Conservation (phyloP, 2,113 vertebrate species). For the Chascanopsetta lugubris region DNA sequence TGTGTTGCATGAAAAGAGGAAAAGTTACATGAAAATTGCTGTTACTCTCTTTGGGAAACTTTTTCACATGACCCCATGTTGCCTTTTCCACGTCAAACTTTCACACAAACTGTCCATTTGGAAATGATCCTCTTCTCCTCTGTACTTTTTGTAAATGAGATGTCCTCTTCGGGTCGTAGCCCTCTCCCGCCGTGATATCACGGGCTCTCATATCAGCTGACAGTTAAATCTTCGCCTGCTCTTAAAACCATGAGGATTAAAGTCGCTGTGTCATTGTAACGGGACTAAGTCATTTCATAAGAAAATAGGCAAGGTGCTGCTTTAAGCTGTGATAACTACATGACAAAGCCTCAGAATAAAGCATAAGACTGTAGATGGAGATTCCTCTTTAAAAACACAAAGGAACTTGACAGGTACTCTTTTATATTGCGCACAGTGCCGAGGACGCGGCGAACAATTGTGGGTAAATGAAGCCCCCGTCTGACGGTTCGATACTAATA, state of each 20-base stretch:
- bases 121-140: not conserved
- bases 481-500: not conserved
- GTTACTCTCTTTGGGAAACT: not conserved
- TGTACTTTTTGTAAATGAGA: not conserved
- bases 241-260: constrained; percentile 3
- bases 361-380: not conserved
- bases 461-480: not conserved
- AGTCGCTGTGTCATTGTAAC: not conserved
- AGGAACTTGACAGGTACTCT: not conserved
- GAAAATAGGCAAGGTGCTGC: not conserved
- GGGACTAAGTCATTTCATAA: not conserved
- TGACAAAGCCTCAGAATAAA: not conserved
- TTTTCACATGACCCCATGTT: not conserved
- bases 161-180: not conserved
- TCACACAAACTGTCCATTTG: not conserved
- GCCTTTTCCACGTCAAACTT: not conserved
- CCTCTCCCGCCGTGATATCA: constrained; percentile 1
- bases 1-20: not conserved
- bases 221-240: not conserved
- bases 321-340: not conserved
- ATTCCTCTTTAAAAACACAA: not conserved
- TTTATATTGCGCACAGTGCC: not conserved
- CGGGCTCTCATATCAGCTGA: not conserved
- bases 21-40: not conserved
- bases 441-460: not conserved